Conservation (phyloP, 2,797 vertebrate genomes). For the Fundulus diaphanus region DNA sequence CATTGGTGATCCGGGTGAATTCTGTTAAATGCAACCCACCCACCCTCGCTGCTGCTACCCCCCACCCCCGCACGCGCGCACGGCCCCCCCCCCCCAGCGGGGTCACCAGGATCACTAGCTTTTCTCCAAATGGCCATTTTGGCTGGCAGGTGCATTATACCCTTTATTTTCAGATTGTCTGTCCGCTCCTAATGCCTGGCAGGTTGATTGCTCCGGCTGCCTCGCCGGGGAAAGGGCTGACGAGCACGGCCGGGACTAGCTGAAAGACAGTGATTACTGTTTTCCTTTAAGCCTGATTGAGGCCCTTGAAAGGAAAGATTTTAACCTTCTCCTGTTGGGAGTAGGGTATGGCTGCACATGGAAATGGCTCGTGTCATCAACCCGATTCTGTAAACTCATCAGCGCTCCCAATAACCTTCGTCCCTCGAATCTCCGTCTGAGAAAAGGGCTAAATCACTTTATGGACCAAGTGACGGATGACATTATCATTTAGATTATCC, state of each 20-base stretch:
- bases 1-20: conserved; percentile 97
- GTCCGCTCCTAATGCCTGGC: conserved; percentile 99
- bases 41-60: conserved; percentile 23
- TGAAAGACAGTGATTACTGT: conserved; percentile 99
- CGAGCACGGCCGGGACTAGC: conserved; percentile 93
- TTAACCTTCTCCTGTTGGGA: conserved; percentile 99
- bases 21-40: conserved; percentile 92
- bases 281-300: conserved; percentile 99
- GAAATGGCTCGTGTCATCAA: conserved; percentile 99
- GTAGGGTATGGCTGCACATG: conserved; percentile 95
- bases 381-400: conserved; percentile 99
- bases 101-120: conserved; percentile 99
- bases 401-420: conserved; percentile 82
- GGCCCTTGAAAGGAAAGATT: conserved; percentile 99
- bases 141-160: conserved; percentile 99
- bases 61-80: conserved; percentile 79
- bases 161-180: conserved; percentile 99
- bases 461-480: conserved; percentile 94
- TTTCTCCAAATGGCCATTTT: conserved; percentile 99
- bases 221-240: conserved; percentile 97
- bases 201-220: conserved; percentile 99
- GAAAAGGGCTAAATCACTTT: conserved; percentile 74
- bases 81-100: conserved; percentile 88
- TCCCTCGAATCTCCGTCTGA: conserved; percentile 53
- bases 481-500: conserved; percentile 99